Evolutionary conservation across 1,140 invertebrate genomes (phyloP).

Genomic region (Heterodera schachtii): DNA sequence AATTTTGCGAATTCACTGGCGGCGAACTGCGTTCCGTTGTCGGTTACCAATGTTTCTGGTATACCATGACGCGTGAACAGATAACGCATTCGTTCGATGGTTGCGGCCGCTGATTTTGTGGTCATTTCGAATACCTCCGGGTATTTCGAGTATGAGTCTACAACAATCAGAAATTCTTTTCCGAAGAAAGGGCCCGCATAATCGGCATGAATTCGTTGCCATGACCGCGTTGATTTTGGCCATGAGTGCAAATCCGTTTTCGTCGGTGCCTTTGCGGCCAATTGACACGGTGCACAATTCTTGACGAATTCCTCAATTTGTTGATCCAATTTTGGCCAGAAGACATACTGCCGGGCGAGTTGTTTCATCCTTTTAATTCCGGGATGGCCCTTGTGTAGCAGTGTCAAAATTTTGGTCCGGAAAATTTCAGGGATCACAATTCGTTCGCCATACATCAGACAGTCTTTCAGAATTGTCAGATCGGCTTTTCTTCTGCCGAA

Average conservation of each 20-base stretch:
- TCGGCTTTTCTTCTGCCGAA: too few relatives aligned
- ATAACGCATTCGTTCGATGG: conserved; percentile 19
- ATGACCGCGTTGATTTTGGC: not conserved
- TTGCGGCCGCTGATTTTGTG: conserved; percentile 5
- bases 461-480: too few relatives aligned
- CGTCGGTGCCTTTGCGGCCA: not conserved
- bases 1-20: conserved; percentile 4
- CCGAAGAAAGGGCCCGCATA: conserved; percentile 66
- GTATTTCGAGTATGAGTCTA: too few relatives aligned
- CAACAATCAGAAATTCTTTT: conserved; percentile 69
- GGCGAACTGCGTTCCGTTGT: conserved; percentile 14
- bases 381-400: conserved; percentile 3
- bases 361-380: conserved; percentile 15
- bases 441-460: not conserved
- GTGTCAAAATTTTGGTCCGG: not conserved
- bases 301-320: conserved; percentile 14
- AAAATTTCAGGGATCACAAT: conserved; percentile 2
- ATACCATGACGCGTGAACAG: not conserved
- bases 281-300: not conserved
- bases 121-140: conserved; percentile 23
- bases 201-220: conserved; percentile 65
- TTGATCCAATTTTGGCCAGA: conserved; percentile 1
- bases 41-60: not conserved
- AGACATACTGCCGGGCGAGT: conserved; percentile 15
- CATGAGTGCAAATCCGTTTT: not conserved